Percentiles rank a stretch among this genome's conserved stretches.
Evolutionary conservation across 2,113 vertebrate species (phyloP).

Genomic region (Tichodroma muraria): DNA sequence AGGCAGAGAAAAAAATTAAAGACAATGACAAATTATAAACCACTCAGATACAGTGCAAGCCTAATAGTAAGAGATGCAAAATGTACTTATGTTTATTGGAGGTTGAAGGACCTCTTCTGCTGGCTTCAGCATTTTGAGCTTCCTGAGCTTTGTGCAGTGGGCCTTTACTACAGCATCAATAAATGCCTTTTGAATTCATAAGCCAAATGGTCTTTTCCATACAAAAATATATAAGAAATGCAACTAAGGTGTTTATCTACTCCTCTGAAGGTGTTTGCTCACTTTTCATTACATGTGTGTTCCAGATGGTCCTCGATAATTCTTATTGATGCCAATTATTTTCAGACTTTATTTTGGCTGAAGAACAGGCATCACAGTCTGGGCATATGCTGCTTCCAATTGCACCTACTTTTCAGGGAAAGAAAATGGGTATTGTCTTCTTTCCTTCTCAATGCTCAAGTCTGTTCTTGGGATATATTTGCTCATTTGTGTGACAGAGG

Average conservation of each 20-base stretch:
- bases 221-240: background rate
- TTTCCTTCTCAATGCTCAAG: background rate
- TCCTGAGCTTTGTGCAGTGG: background rate
- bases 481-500: background rate
- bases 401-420: background rate
- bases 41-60: background rate
- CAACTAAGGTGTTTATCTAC: background rate
- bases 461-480: background rate
- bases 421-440: background rate
- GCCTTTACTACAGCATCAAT: background rate
- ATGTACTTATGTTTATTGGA: background rate
- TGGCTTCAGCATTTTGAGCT: background rate
- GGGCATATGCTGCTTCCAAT: background rate
- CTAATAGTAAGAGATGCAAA: background rate
- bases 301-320: conserved; percentile 19
- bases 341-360: conserved; percentile 26
- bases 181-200: background rate
- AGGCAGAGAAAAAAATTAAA: background rate
- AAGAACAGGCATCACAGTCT: background rate
- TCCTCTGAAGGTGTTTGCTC: background rate
- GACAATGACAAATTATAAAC: background rate
- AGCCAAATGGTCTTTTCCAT: background rate
- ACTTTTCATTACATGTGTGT: background rate
- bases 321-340: background rate
- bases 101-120: background rate